These are phyloP conservation scores for Synodontis membranacea DNA, from an alignment of 2,113 vertebrate species.

Conservation along the genomic window DNA sequence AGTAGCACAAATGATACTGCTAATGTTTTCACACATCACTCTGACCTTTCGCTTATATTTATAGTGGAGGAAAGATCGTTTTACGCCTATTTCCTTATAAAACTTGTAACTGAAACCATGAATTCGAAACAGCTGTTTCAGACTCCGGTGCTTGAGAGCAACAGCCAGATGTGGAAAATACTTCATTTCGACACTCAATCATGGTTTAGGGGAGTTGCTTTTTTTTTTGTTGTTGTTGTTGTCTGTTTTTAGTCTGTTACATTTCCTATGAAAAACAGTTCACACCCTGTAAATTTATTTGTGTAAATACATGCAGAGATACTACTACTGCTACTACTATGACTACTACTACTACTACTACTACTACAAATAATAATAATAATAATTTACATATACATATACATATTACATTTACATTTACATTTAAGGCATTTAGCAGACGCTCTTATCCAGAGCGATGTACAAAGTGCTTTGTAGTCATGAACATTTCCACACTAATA, in stretches of 20 bases:
- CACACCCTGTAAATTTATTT: neutral
- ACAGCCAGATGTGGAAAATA: neutral
- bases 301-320: neutral
- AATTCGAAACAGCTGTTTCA: neutral
- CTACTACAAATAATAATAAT: too few relatives aligned
- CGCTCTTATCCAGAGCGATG: too few relatives aligned
- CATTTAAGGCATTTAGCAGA: too few relatives aligned
- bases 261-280: neutral
- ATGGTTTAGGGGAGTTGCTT: neutral
- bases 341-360: too few relatives aligned
- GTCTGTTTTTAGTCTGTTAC: neutral
- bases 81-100: neutral
- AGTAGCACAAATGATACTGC: neutral
- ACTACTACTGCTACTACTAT: neutral
- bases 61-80: neutral
- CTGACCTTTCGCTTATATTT: neutral
- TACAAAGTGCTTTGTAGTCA: too few relatives aligned
- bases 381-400: too few relatives aligned
- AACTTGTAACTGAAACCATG: neutral
- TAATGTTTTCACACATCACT: slow-evolving; percentile 3
- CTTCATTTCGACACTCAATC: neutral
- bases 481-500: too few relatives aligned
- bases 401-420: too few relatives aligned
- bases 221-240: too few relatives aligned
- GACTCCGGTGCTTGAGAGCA: neutral